Evolutionary conservation across 1,140 invertebrate species (phyloP), one percentile per base, ranked within the genome.

Genomic region (Teleogryllus occipitalis): DNA sequence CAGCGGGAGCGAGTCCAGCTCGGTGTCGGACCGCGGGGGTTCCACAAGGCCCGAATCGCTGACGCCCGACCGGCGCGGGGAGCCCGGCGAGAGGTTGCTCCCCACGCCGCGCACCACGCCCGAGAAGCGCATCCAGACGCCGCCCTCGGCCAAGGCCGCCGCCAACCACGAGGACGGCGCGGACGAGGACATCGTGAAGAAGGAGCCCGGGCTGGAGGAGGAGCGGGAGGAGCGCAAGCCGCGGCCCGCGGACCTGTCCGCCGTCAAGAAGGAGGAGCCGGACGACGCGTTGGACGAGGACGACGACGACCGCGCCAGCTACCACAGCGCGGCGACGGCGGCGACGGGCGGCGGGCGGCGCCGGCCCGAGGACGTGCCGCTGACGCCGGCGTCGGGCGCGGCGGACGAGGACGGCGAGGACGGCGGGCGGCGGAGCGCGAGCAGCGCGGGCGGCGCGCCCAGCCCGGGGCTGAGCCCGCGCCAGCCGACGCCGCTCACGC

Each of bases 1-100:
- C 81, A 95, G 93, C 84, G 94, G 94, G 14, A 95, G 94, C 83
- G 94, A 95, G 83, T 95, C 94, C 0, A 95, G 94, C 85, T 95
- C 94, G 8, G 91, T 95, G 86, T 95, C 93, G 2, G 93, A 95
- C 83, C 87, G 92, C 76, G 92, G 92, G 10, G 91, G 92, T 78
- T 46, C 47, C 10, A 93, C 92, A 82, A 88, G 93, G 80, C 90
- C 93, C 8, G 93, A 94, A 79, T 90, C 93, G 12, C 88, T 93
- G 80, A 94, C 93, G 14, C 93, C 93, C 0, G 93, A 94, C 85
- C 89, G 90, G 83, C 93, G 92, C 82, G 87, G 91, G 83, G 92
- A 93, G 78, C 75, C 80, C 47, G 14, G 78, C 74, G 0, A 87
- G 89, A 6, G 82, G 75, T 39, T 54, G 48, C 5, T 48, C 81